Conservation (phyloP, 2,113 vertebrate genomes). For the Nanorana parkeri region DNA sequence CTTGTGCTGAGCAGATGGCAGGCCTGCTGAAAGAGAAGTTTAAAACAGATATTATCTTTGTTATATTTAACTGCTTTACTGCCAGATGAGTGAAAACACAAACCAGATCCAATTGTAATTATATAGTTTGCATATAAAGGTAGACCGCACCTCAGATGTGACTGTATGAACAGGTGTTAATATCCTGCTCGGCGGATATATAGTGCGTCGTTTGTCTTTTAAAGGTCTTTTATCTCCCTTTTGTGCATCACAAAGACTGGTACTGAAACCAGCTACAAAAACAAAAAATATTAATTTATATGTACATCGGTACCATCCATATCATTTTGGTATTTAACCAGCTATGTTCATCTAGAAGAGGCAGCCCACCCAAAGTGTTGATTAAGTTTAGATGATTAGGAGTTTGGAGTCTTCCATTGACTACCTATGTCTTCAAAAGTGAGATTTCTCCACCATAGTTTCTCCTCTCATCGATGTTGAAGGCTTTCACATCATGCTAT, state of each 20-base stretch:
- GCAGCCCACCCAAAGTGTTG: too few relatives aligned
- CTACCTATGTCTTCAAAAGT: too few relatives aligned
- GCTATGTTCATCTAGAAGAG: too few relatives aligned
- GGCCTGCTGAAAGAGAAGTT: conserved; percentile 26
- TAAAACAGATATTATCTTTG: conserved; percentile 38
- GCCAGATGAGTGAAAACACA: conserved; percentile 16
- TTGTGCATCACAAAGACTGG: not conserved
- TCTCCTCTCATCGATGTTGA: too few relatives aligned
- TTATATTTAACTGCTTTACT: conserved; percentile 33
- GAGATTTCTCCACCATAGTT: too few relatives aligned
- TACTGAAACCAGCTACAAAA: not conserved
- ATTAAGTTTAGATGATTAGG: too few relatives aligned
- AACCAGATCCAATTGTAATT: conserved; percentile 11
- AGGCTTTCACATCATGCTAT: too few relatives aligned
- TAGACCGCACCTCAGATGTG: not conserved
- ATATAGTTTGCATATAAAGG: conserved; percentile 28
- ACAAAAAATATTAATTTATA: too few relatives aligned
- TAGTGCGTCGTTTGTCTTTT: not conserved
- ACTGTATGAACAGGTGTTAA: conserved; percentile 17
- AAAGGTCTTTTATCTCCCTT: not conserved
- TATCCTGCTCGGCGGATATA: not conserved
- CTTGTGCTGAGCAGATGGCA: conserved; percentile 40
- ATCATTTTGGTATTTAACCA: too few relatives aligned
- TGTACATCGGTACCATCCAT: too few relatives aligned
- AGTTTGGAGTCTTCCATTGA: too few relatives aligned